Conservation (phyloP, 2,888 invertebrate species). For the Choreutis nemorana region DNA sequence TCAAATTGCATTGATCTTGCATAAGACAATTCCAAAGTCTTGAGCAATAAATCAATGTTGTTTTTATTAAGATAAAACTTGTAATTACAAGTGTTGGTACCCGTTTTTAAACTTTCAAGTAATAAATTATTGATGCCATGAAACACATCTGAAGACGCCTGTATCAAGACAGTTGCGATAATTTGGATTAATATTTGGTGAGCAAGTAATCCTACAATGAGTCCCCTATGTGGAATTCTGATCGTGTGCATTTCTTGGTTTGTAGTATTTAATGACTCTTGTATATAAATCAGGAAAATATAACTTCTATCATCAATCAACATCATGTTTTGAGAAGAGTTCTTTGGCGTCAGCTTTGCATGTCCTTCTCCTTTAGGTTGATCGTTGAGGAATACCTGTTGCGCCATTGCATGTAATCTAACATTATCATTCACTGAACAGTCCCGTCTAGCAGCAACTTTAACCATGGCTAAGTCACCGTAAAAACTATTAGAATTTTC, state of each 20-base stretch:
- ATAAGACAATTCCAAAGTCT: conserved; percentile 84
- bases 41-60: conserved; percentile 75
- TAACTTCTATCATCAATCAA: conserved; percentile 85
- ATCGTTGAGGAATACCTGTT: conserved; percentile 83
- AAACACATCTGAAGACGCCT: conserved; percentile 72
- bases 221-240: conserved; percentile 85
- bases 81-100: conserved; percentile 46
- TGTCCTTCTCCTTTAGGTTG: conserved; percentile 40
- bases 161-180: conserved; percentile 85
- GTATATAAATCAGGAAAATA: conserved; percentile 85
- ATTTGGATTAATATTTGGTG: conserved; percentile 94
- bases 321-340: conserved; percentile 51
- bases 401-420: conserved; percentile 85
- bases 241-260: conserved; percentile 82
- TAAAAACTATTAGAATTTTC: conserved; percentile 94
- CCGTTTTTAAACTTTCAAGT: conserved; percentile 55
- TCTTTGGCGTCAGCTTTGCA: conserved; percentile 37
- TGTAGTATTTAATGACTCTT: conserved; percentile 73
- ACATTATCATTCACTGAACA: conserved; percentile 85
- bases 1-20: conserved; percentile 87
- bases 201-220: conserved; percentile 88
- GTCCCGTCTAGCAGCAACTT: conserved; percentile 91
- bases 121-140: conserved; percentile 70
- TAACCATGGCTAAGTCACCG: conserved; percentile 90
- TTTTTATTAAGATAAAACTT: conserved; percentile 62